Percentiles rank a stretch among this genome's conserved stretches.
These are phyloP conservation scores for Bombus superbus DNA, from an alignment of 1,140 invertebrate genomes.

Conservation along the genomic window DNA sequence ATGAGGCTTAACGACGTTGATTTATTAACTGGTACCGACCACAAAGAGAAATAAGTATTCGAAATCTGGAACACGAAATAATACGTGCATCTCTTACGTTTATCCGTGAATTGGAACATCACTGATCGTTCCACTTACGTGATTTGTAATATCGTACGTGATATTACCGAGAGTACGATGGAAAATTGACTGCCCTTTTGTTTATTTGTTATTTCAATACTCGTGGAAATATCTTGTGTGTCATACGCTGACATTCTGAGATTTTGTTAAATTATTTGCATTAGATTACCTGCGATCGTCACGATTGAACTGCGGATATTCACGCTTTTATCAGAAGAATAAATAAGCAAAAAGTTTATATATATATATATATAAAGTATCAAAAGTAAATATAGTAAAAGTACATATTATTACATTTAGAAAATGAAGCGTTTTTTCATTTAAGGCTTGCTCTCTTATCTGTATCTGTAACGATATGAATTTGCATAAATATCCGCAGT, in stretches of 20 bases:
- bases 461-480: background rate
- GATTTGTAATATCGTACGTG: background rate
- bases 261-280: background rate
- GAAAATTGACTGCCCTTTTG: too few species aligned
- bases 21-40: conserved; percentile 59
- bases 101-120: background rate
- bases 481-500: background rate
- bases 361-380: background rate
- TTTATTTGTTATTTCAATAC: background rate
- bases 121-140: background rate
- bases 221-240: background rate
- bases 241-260: background rate
- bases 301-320: too few species aligned
- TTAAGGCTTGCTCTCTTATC: too few species aligned
- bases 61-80: conserved; percentile 23
- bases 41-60: conserved; percentile 32
- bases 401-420: too few species aligned
- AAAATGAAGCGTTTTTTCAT: too few species aligned
- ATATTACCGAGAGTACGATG: background rate
- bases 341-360: too few species aligned
- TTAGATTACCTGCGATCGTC: background rate
- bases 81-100: background rate
- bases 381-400: too few species aligned
- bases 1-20: conserved; percentile 56
- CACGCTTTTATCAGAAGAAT: too few species aligned